Evolutionary conservation across 2,797 vertebrate species (phyloP).

Genomic region (Tachyglossus aculeatus): DNA sequence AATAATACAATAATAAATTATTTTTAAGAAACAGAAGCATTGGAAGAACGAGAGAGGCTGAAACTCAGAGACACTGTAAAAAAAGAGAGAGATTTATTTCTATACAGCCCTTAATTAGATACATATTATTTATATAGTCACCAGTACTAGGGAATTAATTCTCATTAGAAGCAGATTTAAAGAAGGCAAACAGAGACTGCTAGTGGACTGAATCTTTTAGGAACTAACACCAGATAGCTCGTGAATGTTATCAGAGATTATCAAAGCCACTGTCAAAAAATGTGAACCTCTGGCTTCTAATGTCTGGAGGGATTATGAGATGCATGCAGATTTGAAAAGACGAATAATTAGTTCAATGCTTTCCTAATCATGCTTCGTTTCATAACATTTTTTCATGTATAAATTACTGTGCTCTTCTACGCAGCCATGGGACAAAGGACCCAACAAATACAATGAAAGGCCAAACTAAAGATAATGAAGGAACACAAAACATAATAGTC

Average conservation of each 20-base stretch:
- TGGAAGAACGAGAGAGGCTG: no score
- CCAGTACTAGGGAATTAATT: conserved; percentile 71
- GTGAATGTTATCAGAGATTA: conserved; percentile 74
- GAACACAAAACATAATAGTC: no score
- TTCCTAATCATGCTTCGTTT: conserved; percentile 25
- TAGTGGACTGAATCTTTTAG: conserved; percentile 62
- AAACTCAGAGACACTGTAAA: no score
- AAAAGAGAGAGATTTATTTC: not conserved
- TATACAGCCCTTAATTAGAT: conserved; percentile 23
- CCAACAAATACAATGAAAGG: not conserved
- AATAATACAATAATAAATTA: conserved; percentile 19
- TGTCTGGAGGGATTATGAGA: conserved; percentile 60
- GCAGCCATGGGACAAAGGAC: not conserved
- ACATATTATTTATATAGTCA: conserved; percentile 57
- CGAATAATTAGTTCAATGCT: conserved; percentile 74
- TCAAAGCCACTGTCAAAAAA: conserved; percentile 81
- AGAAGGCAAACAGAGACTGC: conserved; percentile 69
- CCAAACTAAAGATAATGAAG: not conserved
- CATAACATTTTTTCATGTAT: not conserved
- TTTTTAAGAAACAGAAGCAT: no score
- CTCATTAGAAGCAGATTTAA: conserved; percentile 68
- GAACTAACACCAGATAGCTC: conserved; percentile 50
- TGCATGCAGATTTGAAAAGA: conserved; percentile 71
- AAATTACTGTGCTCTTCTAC: conserved; percentile 22
- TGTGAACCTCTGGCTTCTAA: conserved; percentile 71